phyloP scores from a whole-genome alignment of 2,113 vertebrate species.

The Ciconia stormi region DNA sequence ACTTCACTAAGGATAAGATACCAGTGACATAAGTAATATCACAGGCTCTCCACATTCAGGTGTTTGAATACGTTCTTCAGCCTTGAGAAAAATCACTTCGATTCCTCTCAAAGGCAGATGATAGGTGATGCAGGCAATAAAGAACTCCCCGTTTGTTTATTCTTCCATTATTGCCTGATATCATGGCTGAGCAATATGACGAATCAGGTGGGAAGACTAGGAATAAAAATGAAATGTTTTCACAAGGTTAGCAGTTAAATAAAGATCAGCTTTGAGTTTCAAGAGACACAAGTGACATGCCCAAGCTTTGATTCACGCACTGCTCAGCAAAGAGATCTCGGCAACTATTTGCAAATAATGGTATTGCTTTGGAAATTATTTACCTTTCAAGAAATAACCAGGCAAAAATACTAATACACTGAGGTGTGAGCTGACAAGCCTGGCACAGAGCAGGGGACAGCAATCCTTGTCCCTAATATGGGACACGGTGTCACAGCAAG shows the following conservation, averaged over 20 bases:
- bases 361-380: background rate
- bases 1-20: background rate
- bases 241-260: constrained; percentile 9
- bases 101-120: background rate
- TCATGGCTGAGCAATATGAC: background rate
- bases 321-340: background rate
- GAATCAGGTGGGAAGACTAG: background rate
- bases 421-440: background rate
- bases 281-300: background rate
- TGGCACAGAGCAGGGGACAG: background rate
- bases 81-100: background rate
- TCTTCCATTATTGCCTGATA: constrained; percentile 21
- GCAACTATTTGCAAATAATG: background rate
- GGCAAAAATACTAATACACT: background rate
- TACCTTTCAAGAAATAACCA: background rate
- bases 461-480: background rate
- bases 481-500: background rate
- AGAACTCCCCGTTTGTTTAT: constrained; percentile 26
- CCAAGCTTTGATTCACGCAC: background rate
- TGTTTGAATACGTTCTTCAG: background rate
- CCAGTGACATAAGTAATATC: background rate
- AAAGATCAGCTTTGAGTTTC: background rate
- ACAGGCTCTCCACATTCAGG: background rate
- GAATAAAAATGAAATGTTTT: constrained; percentile 12
- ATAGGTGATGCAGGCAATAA: background rate